phyloP scores from a whole-genome alignment of 2,888 invertebrate genomes.

The Drepanosiphum platanoidis region DNA sequence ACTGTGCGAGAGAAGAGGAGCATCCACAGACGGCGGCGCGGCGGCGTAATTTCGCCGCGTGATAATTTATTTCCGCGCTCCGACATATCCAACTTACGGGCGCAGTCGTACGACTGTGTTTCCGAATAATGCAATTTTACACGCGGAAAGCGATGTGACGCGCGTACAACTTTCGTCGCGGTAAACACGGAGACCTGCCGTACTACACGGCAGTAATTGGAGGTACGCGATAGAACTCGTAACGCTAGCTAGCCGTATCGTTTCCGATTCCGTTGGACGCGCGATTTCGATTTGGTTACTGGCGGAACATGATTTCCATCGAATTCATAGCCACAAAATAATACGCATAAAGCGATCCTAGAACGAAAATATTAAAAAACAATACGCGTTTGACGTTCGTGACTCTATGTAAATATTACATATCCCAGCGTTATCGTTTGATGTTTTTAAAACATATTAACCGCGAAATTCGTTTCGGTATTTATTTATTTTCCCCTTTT shows the following conservation, averaged over 20 bases:
- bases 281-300: too few relatives aligned
- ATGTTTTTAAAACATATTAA: neutral
- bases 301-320: too few relatives aligned
- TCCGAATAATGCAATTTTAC: neutral
- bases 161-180: neutral
- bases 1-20: too few relatives aligned
- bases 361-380: neutral
- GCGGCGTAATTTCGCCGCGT: neutral
- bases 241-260: too few relatives aligned
- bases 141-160: constrained; percentile 27
- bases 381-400: neutral
- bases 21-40: neutral
- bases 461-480: constrained; percentile 2
- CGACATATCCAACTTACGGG: neutral
- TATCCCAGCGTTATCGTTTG: neutral
- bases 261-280: too few relatives aligned
- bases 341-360: neutral
- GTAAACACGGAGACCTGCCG: neutral
- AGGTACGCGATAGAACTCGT: neutral
- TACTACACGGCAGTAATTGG: neutral
- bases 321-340: too few relatives aligned
- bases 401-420: neutral
- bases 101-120: too few relatives aligned
- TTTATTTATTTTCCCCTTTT: neutral
- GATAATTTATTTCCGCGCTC: neutral